Conservation (phyloP, 2,888 invertebrate genomes). For the Meiosimyza decipiens region DNA sequence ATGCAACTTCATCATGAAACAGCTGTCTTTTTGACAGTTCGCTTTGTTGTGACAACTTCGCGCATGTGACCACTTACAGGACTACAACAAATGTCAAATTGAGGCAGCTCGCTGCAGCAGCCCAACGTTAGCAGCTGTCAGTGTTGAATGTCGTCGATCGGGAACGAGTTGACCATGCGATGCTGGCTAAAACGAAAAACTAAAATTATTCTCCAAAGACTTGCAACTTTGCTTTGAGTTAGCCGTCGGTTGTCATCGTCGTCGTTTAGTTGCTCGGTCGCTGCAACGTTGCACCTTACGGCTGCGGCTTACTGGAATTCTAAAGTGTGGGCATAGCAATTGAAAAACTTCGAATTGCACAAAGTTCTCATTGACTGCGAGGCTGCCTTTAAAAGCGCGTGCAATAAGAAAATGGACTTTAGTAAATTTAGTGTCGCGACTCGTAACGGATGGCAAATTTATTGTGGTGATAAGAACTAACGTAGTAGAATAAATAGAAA, state of each 20-base stretch:
- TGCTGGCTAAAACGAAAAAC: neutral
- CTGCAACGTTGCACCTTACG: neutral
- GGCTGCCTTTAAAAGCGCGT: constrained; percentile 30
- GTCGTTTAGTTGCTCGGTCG: neutral
- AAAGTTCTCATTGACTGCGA: neutral
- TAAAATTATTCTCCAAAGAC: neutral
- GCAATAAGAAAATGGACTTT: constrained; percentile 28
- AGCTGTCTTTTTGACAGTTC: constrained; percentile 31
- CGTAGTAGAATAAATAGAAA: neutral
- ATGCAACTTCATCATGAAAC: neutral
- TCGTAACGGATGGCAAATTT: neutral
- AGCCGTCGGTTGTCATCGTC: neutral
- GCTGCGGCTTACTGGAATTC: neutral
- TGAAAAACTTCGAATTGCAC: neutral
- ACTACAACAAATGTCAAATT: constrained; percentile 5
- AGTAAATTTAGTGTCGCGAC: constrained; percentile 34
- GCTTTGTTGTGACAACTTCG: constrained; percentile 34
- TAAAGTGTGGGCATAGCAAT: neutral
- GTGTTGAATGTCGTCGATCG: constrained; percentile 11
- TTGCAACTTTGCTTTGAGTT: neutral
- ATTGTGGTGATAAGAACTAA: neutral
- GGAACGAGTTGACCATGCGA: constrained; percentile 14
- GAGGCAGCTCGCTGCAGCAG: constrained; percentile 21
- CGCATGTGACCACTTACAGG: constrained; percentile 53
- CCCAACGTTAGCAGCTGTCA: constrained; percentile 36